Evolutionary conservation across 64 coral and sea anemone genomes (phyloP), one percentile per base, ranked within the genome.

Genomic region (Anthopleura sola): DNA sequence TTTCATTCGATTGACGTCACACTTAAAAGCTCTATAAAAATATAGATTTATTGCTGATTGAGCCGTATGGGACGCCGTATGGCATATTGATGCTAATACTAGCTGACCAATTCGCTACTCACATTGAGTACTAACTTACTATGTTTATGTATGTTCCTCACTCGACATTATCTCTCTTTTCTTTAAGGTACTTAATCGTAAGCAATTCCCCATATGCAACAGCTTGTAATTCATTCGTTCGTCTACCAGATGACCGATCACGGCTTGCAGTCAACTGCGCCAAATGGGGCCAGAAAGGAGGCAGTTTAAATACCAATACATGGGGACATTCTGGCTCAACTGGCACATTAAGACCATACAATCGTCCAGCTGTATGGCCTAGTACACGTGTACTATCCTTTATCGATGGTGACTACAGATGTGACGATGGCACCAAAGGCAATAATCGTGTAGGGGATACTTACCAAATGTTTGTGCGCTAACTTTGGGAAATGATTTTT

Each of bases 271-370:
- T 36, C 21, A 77, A 75, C 39, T 86, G 85, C 53, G 64, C 39
- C 23, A 86, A 86, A 38, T 86, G 85, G 85, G 85, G 85, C 40
- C 2, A 44, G 4, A 44, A 44, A 44, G 40, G 40, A 44, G 40
- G 40, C 4, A 44, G 4, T 23, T 26, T 8, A 26, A 62, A 50
- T 38, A 34, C 24, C 5, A 68, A 75, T 37, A 40, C 16, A 3
- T 86, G 85, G 85, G 85, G 85, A 26, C 44, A 75, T 49, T 18
- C 20, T 16, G 16, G 21, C 8, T 48, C 37, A 54, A 39, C 19
- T 19, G 85, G 85, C 14, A 1, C 0, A 0, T 32, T 16, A 18
- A 71, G 85, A 31, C 15, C 69, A 33, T 86, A 86, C 56, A 47
- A 71, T 31, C 36, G 64, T 36, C 29, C 75, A 15, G 49, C 49